Percentiles rank a stretch among this genome's conserved stretches.
Conservation (phyloP, 2,113 vertebrate species). For the Dasyornis broadbenti region DNA sequence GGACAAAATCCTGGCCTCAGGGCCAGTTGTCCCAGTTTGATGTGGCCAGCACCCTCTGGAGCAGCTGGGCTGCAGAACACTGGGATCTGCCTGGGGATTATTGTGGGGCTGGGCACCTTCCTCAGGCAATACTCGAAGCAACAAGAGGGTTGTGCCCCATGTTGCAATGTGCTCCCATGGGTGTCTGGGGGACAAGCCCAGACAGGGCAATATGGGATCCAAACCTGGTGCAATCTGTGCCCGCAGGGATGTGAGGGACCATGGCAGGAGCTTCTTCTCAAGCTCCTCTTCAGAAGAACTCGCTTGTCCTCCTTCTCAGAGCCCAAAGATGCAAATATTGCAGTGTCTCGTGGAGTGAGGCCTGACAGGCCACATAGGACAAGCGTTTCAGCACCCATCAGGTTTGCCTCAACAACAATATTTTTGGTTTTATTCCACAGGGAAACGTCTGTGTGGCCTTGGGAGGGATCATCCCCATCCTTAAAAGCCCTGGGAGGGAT, state of each 20-base stretch:
- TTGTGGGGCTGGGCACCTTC: not conserved
- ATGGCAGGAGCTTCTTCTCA: not conserved
- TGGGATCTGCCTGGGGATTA: fast-evolving
- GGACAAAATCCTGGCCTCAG: not conserved
- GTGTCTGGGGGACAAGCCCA: not conserved
- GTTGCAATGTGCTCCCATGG: fast-evolving
- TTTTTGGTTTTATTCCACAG: not conserved
- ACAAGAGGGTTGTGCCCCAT: not conserved
- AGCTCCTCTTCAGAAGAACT: not conserved
- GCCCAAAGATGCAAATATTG: too few species aligned
- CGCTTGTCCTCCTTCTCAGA: fast-evolving
- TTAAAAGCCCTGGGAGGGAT: fast-evolving
- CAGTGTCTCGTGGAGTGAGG: not conserved
- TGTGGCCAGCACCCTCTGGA: not conserved
- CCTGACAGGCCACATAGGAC: fast-evolving
- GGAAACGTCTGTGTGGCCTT: fast-evolving
- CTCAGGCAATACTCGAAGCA: fast-evolving
- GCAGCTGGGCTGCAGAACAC: not conserved
- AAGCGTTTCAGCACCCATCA: not conserved
- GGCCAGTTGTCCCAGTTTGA: not conserved
- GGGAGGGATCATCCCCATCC: fast-evolving
- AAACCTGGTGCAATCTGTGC: not conserved
- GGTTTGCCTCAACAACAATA: fast-evolving
- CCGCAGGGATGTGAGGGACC: fast-evolving
- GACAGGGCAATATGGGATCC: not conserved